Conservation (phyloP, 1,140 invertebrate species). For the Macrobrachium nipponense region DNA sequence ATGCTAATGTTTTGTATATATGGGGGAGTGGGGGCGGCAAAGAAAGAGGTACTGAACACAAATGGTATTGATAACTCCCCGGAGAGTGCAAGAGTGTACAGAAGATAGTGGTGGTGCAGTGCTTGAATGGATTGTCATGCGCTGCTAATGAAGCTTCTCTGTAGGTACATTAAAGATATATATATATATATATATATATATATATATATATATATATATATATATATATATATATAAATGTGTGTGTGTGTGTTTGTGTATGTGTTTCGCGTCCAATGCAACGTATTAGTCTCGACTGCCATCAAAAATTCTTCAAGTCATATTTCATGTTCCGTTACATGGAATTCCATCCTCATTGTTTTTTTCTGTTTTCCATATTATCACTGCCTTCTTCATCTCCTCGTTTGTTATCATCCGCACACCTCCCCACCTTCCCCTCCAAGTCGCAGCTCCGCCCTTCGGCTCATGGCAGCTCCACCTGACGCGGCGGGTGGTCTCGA, state of each 20-base stretch:
- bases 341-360: not conserved
- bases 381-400: not conserved
- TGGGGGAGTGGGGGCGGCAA: too few species aligned
- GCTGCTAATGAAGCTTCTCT: too few species aligned
- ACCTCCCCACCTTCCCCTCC: not conserved
- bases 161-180: too few species aligned
- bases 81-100: too few species aligned
- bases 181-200: constrained; percentile 1
- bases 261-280: not conserved
- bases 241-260: not conserved
- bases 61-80: too few species aligned
- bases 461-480: not conserved
- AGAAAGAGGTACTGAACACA: too few species aligned
- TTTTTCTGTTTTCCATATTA: not conserved
- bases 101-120: too few species aligned
- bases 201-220: constrained; percentile 17
- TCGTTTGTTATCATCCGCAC: not conserved
- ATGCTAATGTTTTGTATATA: too few species aligned
- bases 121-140: too few species aligned
- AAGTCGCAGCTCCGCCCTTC: not conserved
- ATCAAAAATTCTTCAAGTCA: not conserved
- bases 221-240: constrained; percentile 10
- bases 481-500: too few species aligned
- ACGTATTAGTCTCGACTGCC: not conserved
- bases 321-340: not conserved